These are phyloP conservation scores for Leptothorax acervorum DNA, from an alignment of 2,888 invertebrate species.

Conservation along the genomic window DNA sequence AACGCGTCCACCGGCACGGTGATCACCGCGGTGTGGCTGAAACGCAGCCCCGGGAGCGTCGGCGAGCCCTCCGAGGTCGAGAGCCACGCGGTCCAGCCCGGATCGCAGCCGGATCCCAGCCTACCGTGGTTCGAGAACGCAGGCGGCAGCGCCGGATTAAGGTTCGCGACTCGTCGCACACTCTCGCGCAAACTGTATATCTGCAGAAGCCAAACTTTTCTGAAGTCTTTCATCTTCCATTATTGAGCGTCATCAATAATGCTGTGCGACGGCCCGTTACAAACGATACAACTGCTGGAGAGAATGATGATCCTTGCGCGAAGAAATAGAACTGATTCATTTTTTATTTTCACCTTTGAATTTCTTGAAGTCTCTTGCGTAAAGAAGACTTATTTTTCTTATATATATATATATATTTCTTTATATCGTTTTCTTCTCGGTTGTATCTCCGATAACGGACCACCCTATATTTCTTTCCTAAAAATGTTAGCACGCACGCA, in stretches of 20 bases:
- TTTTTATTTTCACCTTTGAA: neutral
- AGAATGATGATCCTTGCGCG: neutral
- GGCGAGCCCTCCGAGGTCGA: slow-evolving; percentile 86
- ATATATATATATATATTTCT: neutral
- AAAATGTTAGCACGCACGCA: slow-evolving; percentile 43
- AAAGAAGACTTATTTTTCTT: neutral
- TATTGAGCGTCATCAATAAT: neutral
- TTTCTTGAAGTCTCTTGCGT: neutral
- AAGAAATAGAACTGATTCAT: too few species aligned
- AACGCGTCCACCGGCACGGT: slow-evolving; percentile 88
- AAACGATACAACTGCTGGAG: neutral
- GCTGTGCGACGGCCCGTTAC: neutral
- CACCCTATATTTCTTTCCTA: neutral
- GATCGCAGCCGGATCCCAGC: slow-evolving; percentile 89
- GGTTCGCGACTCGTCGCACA: slow-evolving; percentile 77
- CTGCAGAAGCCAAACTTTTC: slow-evolving; percentile 27
- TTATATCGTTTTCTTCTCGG: neutral
- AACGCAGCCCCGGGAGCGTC: slow-evolving; percentile 85
- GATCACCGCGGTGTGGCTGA: slow-evolving; percentile 88
- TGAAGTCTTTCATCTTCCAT: neutral
- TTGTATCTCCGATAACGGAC: neutral
- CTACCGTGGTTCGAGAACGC: slow-evolving; percentile 92
- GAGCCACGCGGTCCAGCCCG: slow-evolving; percentile 87
- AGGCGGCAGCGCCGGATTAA: slow-evolving; percentile 87
- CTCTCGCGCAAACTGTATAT: slow-evolving; percentile 10